phyloP scores from a whole-genome alignment of 1,140 invertebrate genomes.

The Microvelia longipes region DNA sequence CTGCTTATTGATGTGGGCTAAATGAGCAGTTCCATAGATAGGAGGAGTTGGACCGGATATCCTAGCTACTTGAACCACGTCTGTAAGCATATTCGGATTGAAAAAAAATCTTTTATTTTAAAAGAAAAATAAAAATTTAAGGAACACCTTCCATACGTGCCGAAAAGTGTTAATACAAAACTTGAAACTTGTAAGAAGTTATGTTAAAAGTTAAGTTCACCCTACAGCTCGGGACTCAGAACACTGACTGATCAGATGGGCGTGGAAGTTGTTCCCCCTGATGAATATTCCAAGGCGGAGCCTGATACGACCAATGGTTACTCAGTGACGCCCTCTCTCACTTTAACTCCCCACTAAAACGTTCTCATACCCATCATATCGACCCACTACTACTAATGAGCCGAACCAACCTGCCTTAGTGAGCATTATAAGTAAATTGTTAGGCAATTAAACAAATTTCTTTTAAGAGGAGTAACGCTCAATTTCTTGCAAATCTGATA shows the following conservation, averaged over 20 bases:
- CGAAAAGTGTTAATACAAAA: not conserved
- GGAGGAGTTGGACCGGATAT: not conserved
- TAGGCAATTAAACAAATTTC: not conserved
- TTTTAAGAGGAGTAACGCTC: too few relatives aligned
- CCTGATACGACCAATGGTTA: not conserved
- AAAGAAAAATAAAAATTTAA: too few relatives aligned
- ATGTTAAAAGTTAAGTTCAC: too few relatives aligned
- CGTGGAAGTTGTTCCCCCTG: not conserved
- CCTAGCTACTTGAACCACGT: not conserved
- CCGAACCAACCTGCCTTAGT: not conserved
- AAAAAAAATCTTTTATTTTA: not conserved
- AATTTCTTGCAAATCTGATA: too few relatives aligned
- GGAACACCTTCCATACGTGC: not conserved
- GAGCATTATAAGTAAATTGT: not conserved
- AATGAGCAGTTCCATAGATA: not conserved
- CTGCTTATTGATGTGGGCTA: not conserved
- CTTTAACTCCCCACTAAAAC: not conserved
- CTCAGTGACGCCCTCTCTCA: not conserved
- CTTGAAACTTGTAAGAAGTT: not conserved
- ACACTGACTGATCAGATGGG: not conserved
- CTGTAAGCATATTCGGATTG: not conserved
- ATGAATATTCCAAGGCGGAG: not conserved
- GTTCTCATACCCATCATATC: not conserved
- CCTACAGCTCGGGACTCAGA: not conserved
- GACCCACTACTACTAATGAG: not conserved